Percentiles rank a stretch among this genome's conserved stretches.
phyloP scores from a whole-genome alignment of 1,140 invertebrate genomes.

The Cydia amplana region DNA sequence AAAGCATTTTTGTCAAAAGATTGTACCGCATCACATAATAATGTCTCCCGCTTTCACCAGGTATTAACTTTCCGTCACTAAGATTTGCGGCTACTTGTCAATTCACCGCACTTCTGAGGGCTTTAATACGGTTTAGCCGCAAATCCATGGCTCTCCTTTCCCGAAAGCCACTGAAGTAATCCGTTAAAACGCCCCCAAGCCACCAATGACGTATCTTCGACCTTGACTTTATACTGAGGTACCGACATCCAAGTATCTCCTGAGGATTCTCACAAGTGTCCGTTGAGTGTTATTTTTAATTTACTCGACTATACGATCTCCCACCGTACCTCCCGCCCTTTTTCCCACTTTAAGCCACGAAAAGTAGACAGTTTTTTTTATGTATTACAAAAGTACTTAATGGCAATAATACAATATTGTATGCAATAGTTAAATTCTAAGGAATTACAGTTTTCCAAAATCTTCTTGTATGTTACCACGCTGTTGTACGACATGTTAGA shows the following conservation, averaged over 20 bases:
- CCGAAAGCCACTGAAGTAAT: constrained; percentile 8
- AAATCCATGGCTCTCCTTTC: background rate
- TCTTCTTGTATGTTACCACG: too few species aligned
- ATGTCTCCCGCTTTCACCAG: background rate
- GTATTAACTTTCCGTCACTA: background rate
- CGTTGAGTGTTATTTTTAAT: constrained; percentile 4
- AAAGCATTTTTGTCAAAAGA: too few species aligned
- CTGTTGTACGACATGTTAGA: too few species aligned
- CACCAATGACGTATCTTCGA: background rate
- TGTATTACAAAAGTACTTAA: too few species aligned
- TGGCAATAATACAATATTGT: too few species aligned
- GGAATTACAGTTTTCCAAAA: too few species aligned
- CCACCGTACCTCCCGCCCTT: too few species aligned
- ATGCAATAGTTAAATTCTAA: too few species aligned
- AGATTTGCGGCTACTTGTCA: background rate
- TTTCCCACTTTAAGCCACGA: too few species aligned
- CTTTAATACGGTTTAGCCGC: constrained; percentile 9
- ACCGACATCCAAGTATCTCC: background rate
- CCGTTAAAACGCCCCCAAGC: background rate
- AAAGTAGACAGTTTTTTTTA: too few species aligned
- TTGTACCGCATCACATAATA: too few species aligned
- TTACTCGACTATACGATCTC: background rate
- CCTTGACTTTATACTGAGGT: background rate
- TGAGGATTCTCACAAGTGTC: background rate
- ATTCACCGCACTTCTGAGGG: constrained; percentile 4